Conservation (phyloP, 2,797 vertebrate genomes). For the Hemibagrus guttatus region DNA sequence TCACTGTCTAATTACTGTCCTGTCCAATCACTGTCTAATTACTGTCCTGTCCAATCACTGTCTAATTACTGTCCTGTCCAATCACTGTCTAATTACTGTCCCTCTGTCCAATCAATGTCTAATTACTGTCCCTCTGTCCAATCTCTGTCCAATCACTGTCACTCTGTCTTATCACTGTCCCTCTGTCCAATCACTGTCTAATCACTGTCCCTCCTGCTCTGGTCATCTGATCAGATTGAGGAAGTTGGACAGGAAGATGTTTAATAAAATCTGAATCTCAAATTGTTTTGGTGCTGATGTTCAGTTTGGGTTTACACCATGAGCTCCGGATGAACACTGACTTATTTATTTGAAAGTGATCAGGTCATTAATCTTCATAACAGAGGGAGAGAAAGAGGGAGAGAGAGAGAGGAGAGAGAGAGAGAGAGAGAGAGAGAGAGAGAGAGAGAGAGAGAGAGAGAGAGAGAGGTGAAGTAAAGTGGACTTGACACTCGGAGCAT, state of each 20-base stretch:
- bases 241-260: too few relatives aligned
- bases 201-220: not conserved
- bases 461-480: not conserved
- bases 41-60: too few relatives aligned
- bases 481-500: not conserved
- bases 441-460: not conserved
- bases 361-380: slow-evolving; percentile 8
- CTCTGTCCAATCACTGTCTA: not conserved
- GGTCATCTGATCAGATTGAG: not conserved
- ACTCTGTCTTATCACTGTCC: not conserved
- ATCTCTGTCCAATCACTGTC: too few relatives aligned
- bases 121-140: too few relatives aligned
- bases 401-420: not conserved
- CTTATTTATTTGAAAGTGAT: not conserved
- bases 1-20: too few relatives aligned
- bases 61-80: too few relatives aligned
- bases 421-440: not conserved
- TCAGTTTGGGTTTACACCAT: not conserved
- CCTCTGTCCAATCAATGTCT: too few relatives aligned
- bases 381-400: not conserved
- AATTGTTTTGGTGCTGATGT: not conserved
- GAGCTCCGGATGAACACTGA: not conserved
- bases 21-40: too few relatives aligned
- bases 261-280: not conserved
- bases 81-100: too few relatives aligned